Evolutionary conservation across 2,797 vertebrate species (phyloP), one percentile per base, ranked within the genome.

Genomic region (Macrochelys suwanniensis): DNA sequence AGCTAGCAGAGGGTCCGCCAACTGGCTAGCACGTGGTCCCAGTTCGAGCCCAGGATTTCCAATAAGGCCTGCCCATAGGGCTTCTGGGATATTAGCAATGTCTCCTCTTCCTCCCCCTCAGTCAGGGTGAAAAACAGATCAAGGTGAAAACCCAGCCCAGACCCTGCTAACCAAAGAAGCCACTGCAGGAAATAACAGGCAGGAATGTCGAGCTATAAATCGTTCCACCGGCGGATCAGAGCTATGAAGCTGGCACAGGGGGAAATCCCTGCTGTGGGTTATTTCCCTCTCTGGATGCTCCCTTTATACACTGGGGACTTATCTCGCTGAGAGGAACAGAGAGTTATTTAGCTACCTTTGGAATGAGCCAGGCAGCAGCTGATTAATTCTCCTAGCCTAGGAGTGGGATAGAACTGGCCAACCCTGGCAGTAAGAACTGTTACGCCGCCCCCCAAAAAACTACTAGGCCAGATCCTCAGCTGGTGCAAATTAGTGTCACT

Each of bases 41-140:
- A 80, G 87, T 85, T 77, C 77, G 61, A 92, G 85, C 89, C 61
- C 85, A 81, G 87, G n/a, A 37, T 33, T n/a, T 47, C 47, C 47
- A 47, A 6, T 47, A 47, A 47, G 47, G n/a, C 56, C 82, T 92
- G 91, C 82, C 86, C 53, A 82, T 92, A 33, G n/a, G 33, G 4
- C 81, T 92, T 19, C 87, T 81, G 88, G 68, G 91, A 82, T 89
- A 82, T 89, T 85, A 92, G 77, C 88, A 77, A 71, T 42, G 65
- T 68, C 65, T 37, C 17, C 8, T 37, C 65, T 68, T 37, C 65
- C n/a, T 21, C n/a, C 19, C 61, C 19, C 33, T 5, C n/a, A 21
- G n/a, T 37, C 17, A 17, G n/a, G n/a, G 31, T 28, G 65, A 71
- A 71, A 37, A 71, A 74, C 49, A 74, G 45, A 53, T 71, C 85